phyloP scores from a whole-genome alignment of 2,113 vertebrate genomes.

The Polypterus senegalus region DNA sequence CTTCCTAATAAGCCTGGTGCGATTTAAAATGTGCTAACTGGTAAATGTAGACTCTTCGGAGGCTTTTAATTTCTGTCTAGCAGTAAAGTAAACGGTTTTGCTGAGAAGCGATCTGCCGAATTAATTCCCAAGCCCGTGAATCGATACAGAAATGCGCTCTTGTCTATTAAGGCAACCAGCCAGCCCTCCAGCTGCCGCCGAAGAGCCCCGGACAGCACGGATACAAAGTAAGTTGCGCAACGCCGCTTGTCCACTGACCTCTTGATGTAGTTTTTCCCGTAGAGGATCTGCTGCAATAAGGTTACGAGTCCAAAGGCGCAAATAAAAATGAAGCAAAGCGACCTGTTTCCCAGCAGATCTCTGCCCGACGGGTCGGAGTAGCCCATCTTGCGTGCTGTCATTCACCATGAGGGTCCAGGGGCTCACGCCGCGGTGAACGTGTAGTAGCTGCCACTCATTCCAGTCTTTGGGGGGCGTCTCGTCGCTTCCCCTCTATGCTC shows the following conservation, averaged over 20 bases:
- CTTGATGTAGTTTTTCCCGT: slow-evolving; percentile 90
- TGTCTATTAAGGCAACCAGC: background rate
- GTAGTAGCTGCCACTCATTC: too few relatives aligned
- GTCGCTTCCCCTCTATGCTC: too few relatives aligned
- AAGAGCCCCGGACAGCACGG: background rate
- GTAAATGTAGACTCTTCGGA: too few relatives aligned
- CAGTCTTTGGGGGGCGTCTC: too few relatives aligned
- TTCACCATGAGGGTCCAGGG: too few relatives aligned
- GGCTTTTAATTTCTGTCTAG: too few relatives aligned
- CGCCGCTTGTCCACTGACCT: slow-evolving; percentile 57
- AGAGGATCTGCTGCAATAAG: slow-evolving; percentile 90
- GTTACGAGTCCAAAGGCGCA: slow-evolving; percentile 96
- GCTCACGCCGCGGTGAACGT: too few relatives aligned
- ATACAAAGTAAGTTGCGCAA: too few relatives aligned
- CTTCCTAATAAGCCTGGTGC: too few relatives aligned
- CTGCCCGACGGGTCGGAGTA: slow-evolving; percentile 84
- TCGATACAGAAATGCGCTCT: slow-evolving; percentile 19
- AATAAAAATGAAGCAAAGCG: slow-evolving; percentile 95
- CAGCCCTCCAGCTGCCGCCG: background rate
- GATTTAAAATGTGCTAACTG: too few relatives aligned
- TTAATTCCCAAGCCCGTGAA: slow-evolving; percentile 19
- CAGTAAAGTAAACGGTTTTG: slow-evolving; percentile 16
- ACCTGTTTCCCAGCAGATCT: slow-evolving; percentile 86
- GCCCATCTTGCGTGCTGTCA: slow-evolving; percentile 47
- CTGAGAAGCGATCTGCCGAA: slow-evolving; percentile 19